Percentiles rank a stretch among this genome's conserved stretches.
phyloP scores from a whole-genome alignment of 2,797 vertebrate species.

The Gambusia yucatana region DNA sequence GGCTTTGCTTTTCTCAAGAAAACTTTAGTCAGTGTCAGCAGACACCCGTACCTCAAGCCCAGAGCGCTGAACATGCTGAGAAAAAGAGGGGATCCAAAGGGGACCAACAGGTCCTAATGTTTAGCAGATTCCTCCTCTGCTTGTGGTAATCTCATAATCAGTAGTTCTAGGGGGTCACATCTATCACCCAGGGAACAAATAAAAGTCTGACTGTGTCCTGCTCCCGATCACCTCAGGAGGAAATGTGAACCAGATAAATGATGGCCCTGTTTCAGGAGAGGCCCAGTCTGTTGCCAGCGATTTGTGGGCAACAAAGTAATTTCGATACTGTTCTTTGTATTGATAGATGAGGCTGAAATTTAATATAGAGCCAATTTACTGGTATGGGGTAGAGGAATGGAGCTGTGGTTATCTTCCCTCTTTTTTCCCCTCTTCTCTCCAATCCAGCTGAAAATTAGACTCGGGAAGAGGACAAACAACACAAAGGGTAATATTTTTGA shows the following conservation, averaged over 20 bases:
- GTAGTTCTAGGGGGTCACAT: constrained; percentile 67
- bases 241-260: constrained; percentile 80
- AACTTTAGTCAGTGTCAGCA: constrained; percentile 31
- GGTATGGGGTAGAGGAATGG: constrained; percentile 53
- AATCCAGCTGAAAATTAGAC: constrained; percentile 55
- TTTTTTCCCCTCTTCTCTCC: constrained; percentile 38
- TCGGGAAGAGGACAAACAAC: constrained; percentile 44
- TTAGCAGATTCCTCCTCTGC: constrained; percentile 78
- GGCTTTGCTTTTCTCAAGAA: constrained; percentile 41
- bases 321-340: constrained; percentile 74
- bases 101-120: constrained; percentile 67
- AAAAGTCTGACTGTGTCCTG: constrained; percentile 71
- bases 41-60: constrained; percentile 34
- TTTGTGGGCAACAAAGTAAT: constrained; percentile 80
- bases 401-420: constrained; percentile 62
- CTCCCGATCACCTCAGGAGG: constrained; percentile 61
- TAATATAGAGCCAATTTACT: constrained; percentile 80
- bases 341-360: constrained; percentile 78
- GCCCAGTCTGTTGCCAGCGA: constrained; percentile 73
- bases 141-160: constrained; percentile 74
- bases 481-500: constrained; percentile 50
- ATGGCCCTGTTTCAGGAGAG: constrained; percentile 72
- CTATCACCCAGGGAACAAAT: constrained; percentile 78
- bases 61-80: constrained; percentile 42
- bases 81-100: constrained; percentile 41